Percentiles rank a stretch among this genome's conserved stretches.
Evolutionary conservation across 2,113 vertebrate genomes (phyloP).

Genomic region (Dolichotis patagonum): DNA sequence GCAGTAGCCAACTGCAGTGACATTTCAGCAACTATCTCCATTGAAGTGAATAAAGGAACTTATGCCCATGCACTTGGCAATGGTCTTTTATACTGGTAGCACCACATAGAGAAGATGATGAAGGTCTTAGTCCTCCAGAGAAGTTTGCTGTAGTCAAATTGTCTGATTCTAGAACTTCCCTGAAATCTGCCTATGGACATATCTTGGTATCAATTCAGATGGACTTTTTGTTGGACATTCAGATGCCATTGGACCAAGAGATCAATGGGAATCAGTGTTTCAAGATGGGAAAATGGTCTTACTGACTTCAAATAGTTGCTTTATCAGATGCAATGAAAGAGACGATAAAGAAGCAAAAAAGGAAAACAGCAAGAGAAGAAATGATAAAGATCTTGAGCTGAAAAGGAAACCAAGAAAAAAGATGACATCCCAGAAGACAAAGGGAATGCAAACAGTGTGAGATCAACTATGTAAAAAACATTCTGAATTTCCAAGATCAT

Average conservation of each 20-base stretch:
- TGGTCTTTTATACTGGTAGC: constrained; percentile 96
- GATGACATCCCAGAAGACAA: too few species aligned
- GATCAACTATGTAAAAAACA: too few species aligned
- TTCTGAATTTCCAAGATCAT: too few species aligned
- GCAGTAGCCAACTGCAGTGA: too few species aligned
- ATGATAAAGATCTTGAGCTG: constrained; percentile 91
- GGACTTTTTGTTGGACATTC: constrained; percentile 95
- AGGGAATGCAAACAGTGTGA: too few species aligned
- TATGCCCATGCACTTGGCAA: too few species aligned
- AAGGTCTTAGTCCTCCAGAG: constrained; percentile 96
- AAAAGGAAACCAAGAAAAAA: too few species aligned
- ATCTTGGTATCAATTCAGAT: constrained; percentile 96
- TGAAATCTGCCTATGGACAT: constrained; percentile 99
- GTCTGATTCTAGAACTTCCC: constrained; percentile 94
- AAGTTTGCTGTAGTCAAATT: constrained; percentile 97
- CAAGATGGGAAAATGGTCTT: constrained; percentile 96
- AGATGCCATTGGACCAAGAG: constrained; percentile 96
- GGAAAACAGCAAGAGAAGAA: constrained; percentile 93
- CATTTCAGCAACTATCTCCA: too few species aligned
- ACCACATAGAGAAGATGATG: constrained; percentile 95
- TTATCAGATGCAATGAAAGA: constrained; percentile 95
- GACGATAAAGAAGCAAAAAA: constrained; percentile 95
- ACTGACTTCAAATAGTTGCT: constrained; percentile 95
- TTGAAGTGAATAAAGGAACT: too few species aligned
- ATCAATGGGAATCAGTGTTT: constrained; percentile 98